Percentiles rank a stretch among this genome's conserved stretches.
Conservation (phyloP, 2,113 vertebrate genomes). For the Neogale vison region DNA sequence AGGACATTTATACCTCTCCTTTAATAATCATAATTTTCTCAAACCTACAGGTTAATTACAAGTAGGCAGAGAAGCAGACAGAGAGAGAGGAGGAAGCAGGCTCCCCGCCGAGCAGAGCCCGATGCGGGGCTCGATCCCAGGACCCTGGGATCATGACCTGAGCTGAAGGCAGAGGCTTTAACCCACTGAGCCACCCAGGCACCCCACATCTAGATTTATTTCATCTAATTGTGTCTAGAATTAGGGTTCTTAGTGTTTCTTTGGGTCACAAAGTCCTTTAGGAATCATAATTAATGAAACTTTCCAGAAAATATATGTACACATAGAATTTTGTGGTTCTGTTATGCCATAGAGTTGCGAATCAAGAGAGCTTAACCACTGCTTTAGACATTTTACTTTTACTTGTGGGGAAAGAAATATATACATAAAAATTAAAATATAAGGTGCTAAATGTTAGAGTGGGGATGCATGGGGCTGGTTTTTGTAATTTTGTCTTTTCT, state of each 20-base stretch:
- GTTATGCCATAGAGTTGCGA: neutral
- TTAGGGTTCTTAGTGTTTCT: neutral
- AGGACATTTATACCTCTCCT: neutral
- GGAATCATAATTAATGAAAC: neutral
- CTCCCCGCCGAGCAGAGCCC: too few relatives aligned
- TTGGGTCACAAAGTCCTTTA: neutral
- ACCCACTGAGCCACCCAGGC: too few relatives aligned
- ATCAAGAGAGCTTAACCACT: neutral
- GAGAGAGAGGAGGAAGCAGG: too few relatives aligned
- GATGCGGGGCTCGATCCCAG: too few relatives aligned
- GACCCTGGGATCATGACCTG: too few relatives aligned
- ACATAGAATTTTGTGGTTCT: neutral
- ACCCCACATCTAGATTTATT: neutral
- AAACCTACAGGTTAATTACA: neutral
- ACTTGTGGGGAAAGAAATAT: neutral
- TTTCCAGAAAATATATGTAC: neutral
- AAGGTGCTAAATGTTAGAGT: neutral
- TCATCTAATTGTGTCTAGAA: neutral
- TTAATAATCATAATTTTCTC: neutral
- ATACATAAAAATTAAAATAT: neutral
- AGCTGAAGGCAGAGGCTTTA: too few relatives aligned
- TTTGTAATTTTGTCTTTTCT: neutral
- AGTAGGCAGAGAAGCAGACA: too few relatives aligned
- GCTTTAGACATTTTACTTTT: neutral
- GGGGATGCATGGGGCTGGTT: neutral